Conservation (phyloP, 2,797 vertebrate species). For the Xyrichtys novacula region DNA sequence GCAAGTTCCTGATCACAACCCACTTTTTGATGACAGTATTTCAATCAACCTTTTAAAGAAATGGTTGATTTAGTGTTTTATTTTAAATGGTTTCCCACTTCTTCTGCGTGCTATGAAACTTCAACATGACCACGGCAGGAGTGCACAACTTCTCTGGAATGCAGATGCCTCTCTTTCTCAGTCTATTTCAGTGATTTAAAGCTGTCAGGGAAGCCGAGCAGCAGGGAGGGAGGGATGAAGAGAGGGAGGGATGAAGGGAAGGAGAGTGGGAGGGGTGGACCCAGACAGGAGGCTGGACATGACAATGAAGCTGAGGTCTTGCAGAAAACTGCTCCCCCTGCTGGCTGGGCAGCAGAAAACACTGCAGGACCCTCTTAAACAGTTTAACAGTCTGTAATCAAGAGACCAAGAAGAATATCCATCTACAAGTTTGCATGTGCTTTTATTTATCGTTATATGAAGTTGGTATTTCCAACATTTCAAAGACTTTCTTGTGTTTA, state of each 20-base stretch:
- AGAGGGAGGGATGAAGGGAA: no score
- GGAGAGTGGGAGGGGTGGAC: conserved; percentile 11
- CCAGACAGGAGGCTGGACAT: conserved; percentile 73
- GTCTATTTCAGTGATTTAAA: conserved; percentile 72
- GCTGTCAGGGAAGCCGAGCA: conserved; percentile 66
- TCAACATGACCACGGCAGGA: conserved; percentile 52
- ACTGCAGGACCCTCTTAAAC: neutral
- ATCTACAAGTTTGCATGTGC: neutral
- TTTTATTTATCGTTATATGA: neutral
- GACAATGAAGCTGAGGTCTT: conserved; percentile 72
- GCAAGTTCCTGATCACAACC: neutral
- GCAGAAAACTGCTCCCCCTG: conserved; percentile 74
- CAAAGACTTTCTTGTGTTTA: no score
- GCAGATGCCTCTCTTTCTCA: conserved; percentile 63
- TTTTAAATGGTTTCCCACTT: conserved; percentile 22
- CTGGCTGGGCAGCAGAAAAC: conserved; percentile 67
- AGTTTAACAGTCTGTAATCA: neutral
- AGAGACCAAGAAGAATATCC: neutral
- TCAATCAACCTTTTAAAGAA: conserved; percentile 4
- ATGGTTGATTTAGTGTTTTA: neutral
- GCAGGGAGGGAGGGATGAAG: conserved; percentile 20
- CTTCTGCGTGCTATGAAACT: conserved; percentile 47
- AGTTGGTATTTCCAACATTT: neutral
- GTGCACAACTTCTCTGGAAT: conserved; percentile 65
- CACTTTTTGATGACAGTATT: neutral